Conservation (phyloP, 2,797 vertebrate species). For the Benthosema pterotum region DNA sequence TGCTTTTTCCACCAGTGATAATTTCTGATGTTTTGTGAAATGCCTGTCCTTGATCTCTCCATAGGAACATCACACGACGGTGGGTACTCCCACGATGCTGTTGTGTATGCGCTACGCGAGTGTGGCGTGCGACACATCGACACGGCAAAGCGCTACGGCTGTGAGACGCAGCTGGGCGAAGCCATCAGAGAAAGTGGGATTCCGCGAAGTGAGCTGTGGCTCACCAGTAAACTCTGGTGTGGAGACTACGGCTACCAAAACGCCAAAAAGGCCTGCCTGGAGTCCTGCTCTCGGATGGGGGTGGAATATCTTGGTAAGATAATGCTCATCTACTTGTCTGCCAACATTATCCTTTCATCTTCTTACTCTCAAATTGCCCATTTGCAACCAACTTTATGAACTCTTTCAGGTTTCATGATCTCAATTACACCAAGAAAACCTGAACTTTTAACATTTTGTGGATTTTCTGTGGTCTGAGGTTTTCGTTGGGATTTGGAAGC, state of each 20-base stretch:
- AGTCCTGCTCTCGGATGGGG: constrained; percentile 76
- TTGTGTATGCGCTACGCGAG: constrained; percentile 76
- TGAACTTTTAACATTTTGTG: too few relatives aligned
- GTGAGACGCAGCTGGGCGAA: constrained; percentile 75
- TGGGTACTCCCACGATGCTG: constrained; percentile 79
- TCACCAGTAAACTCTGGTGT: constrained; percentile 85
- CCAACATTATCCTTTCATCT: not conserved
- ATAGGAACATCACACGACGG: constrained; percentile 81
- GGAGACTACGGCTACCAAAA: constrained; percentile 76
- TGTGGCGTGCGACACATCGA: constrained; percentile 82
- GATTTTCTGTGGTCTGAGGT: too few relatives aligned
- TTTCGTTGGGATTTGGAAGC: too few relatives aligned
- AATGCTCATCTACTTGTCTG: not conserved
- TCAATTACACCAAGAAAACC: too few relatives aligned
- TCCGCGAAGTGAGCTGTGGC: constrained; percentile 75
- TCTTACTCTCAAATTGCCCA: not conserved
- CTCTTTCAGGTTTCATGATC: too few relatives aligned
- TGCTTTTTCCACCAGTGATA: too few relatives aligned
- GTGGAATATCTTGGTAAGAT: constrained; percentile 77
- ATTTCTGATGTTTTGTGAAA: too few relatives aligned
- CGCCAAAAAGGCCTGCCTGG: constrained; percentile 74
- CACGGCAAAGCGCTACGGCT: constrained; percentile 81
- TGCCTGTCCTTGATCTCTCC: not conserved
- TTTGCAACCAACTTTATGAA: too few relatives aligned
- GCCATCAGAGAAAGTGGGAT: constrained; percentile 75